Evolutionary conservation across 2,113 vertebrate species (phyloP).

Genomic region (Gallinago paraguaiae): DNA sequence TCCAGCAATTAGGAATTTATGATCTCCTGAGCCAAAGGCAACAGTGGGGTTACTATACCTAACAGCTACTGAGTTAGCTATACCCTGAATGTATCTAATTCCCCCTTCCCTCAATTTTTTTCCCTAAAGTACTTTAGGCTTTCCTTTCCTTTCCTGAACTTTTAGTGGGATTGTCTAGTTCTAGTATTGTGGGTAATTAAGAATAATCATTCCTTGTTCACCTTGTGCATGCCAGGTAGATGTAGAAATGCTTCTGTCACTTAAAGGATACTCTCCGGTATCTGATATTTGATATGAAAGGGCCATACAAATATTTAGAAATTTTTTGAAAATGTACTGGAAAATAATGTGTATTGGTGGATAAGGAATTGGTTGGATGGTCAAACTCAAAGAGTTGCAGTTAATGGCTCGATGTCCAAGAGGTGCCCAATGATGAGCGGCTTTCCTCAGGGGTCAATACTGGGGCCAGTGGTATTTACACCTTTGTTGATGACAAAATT

Average conservation of each 20-base stretch:
- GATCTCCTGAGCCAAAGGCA: neutral
- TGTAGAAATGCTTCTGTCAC: neutral
- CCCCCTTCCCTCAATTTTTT: rapidly evolving
- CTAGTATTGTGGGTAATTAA: neutral
- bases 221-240: neutral
- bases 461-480: neutral
- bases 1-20: neutral
- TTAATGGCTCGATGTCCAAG: neutral
- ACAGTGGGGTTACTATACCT: neutral
- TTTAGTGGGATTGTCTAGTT: neutral
- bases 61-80: neutral
- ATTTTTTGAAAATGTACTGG: neutral
- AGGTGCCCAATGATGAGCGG: neutral
- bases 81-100: neutral
- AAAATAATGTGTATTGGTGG: neutral
- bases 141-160: neutral
- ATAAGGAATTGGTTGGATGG: neutral
- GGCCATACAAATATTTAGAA: neutral
- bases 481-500: neutral
- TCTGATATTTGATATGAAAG: neutral
- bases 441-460: neutral
- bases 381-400: neutral
- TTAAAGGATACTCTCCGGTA: neutral
- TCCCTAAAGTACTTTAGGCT: neutral
- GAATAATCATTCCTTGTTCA: neutral